Evolutionary conservation across 2,888 invertebrate genomes (phyloP).

Genomic region (Xylota segnis): DNA sequence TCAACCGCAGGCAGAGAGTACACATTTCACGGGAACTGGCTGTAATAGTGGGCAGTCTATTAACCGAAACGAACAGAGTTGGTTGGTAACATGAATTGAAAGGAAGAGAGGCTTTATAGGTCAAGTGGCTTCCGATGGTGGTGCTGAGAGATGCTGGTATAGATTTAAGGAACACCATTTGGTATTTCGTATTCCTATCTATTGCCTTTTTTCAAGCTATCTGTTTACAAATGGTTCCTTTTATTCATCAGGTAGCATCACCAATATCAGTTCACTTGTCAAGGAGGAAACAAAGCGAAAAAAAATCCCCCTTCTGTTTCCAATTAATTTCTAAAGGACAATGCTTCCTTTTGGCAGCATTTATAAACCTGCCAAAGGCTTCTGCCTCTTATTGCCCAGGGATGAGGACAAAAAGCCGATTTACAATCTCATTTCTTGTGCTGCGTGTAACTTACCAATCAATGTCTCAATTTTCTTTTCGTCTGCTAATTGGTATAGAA

Average conservation of each 20-base stretch:
- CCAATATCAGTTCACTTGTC: conserved; percentile 4
- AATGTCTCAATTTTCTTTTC: conserved; percentile 69
- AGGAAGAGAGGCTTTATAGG: conserved; percentile 3
- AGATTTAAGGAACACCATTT: background rate
- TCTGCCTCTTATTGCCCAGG: background rate
- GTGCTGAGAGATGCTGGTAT: too few species aligned
- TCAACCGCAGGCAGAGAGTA: conserved; percentile 49
- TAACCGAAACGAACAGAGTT: conserved; percentile 2
- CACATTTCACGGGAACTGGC: conserved; percentile 2
- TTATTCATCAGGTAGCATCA: background rate
- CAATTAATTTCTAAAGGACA: conserved; percentile 67
- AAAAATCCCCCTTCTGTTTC: conserved; percentile 23
- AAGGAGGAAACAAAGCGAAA: background rate
- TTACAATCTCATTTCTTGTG: conserved; percentile 70
- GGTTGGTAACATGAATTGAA: conserved; percentile 22
- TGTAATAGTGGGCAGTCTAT: conserved; percentile 19
- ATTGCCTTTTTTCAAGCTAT: background rate
- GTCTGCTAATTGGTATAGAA: conserved; percentile 67
- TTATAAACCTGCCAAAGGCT: background rate
- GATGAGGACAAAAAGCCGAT: conserved; percentile 43
- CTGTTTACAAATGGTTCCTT: background rate
- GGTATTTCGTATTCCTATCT: background rate
- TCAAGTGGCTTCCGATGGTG: background rate
- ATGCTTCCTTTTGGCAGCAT: conserved; percentile 33
- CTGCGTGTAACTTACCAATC: conserved; percentile 72